Percentiles rank a stretch among this genome's conserved stretches.
Evolutionary conservation across 2,797 vertebrate species (phyloP).

Genomic region (Poecilia gillii): DNA sequence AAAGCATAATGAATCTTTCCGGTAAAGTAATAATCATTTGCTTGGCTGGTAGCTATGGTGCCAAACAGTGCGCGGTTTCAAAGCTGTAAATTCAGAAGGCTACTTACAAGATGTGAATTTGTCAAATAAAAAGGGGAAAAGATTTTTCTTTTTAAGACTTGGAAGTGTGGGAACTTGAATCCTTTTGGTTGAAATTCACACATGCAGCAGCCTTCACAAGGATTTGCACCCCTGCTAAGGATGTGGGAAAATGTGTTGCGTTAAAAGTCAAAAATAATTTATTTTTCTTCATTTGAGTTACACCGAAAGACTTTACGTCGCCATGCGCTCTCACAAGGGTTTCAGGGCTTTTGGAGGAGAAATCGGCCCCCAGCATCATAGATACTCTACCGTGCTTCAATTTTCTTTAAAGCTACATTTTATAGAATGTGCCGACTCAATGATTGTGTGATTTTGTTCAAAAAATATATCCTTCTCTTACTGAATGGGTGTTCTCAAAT

Average conservation of each 20-base stretch:
- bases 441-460: background rate
- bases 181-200: background rate
- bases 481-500: background rate
- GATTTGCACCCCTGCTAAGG: background rate
- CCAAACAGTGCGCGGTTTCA: background rate
- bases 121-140: background rate
- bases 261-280: background rate
- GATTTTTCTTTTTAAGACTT: background rate
- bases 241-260: background rate
- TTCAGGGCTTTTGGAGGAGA: background rate
- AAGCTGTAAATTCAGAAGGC: slow-evolving; percentile 10
- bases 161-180: background rate
- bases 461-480: background rate
- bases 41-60: background rate
- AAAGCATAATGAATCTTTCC: background rate
- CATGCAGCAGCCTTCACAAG: background rate
- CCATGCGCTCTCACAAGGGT: background rate
- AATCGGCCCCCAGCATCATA: background rate
- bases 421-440: background rate
- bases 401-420: background rate
- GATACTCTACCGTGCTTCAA: background rate
- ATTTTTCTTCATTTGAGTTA: background rate
- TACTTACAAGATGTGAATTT: background rate
- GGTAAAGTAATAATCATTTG: background rate
- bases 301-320: background rate